Evolutionary conservation across 2,797 vertebrate genomes (phyloP).

Genomic region (Mus caroli): DNA sequence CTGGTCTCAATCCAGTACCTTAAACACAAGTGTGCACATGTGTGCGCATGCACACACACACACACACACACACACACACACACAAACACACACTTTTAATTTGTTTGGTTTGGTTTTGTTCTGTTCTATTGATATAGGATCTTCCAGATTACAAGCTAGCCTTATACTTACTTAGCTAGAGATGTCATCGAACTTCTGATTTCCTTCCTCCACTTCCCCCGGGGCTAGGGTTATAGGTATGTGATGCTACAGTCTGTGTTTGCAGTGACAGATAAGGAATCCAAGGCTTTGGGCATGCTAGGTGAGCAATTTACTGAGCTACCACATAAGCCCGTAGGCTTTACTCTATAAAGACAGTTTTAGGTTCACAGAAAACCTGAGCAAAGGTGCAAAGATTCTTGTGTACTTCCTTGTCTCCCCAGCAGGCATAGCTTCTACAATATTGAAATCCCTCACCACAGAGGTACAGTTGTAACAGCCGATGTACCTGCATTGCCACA

Average conservation of each 20-base stretch:
- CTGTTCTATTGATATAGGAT: not conserved
- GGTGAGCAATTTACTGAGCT: not conserved
- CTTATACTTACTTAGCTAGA: not conserved
- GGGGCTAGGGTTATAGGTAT: not conserved
- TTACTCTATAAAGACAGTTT: not conserved
- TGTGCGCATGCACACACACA: no score
- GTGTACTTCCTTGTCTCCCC: not conserved
- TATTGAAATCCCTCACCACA: not conserved
- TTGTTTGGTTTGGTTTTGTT: no score
- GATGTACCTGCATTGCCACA: not conserved
- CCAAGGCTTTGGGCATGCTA: not conserved
- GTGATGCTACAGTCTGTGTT: not conserved
- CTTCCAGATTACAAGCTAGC: not conserved
- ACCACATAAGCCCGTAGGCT: not conserved
- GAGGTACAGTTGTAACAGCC: no score
- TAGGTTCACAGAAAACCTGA: not conserved
- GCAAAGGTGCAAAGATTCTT: not conserved
- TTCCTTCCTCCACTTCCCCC: no score
- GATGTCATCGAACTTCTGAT: no score
- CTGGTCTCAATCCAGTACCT: not conserved
- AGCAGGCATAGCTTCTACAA: not conserved
- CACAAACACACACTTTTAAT: no score
- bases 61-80: no score
- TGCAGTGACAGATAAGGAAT: not conserved
- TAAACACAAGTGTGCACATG: not conserved